These are phyloP conservation scores for Phortica magna DNA, from an alignment of 2,888 invertebrate species.

Conservation along the genomic window DNA sequence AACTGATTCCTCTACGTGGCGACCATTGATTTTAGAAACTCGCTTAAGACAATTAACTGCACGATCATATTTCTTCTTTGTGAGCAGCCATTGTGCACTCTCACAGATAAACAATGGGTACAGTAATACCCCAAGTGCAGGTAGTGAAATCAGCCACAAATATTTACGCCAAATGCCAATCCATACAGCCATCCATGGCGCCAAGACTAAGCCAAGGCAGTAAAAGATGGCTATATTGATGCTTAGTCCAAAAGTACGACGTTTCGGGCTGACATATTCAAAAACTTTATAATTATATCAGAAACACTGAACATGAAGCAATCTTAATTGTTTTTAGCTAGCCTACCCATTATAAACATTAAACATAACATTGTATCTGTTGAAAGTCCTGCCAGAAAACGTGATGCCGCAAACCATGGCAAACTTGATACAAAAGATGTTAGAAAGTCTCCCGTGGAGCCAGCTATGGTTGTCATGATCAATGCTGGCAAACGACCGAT, in stretches of 20 bases:
- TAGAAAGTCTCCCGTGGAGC: slow-evolving; percentile 79
- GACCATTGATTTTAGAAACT: slow-evolving; percentile 80
- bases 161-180: slow-evolving; percentile 79
- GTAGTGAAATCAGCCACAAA: slow-evolving; percentile 79
- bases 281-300: slow-evolving; percentile 76
- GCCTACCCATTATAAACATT: slow-evolving; percentile 70
- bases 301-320: background rate
- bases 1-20: slow-evolving; percentile 75
- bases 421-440: slow-evolving; percentile 79
- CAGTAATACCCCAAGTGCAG: slow-evolving; percentile 77
- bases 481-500: slow-evolving; percentile 80
- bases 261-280: slow-evolving; percentile 81
- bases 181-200: slow-evolving; percentile 79
- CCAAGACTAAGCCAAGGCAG: slow-evolving; percentile 78
- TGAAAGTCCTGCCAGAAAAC: slow-evolving; percentile 81
- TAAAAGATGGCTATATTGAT: slow-evolving; percentile 81
- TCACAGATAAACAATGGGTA: slow-evolving; percentile 80
- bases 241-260: slow-evolving; percentile 81
- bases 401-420: slow-evolving; percentile 78
- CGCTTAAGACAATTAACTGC: slow-evolving; percentile 79
- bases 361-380: slow-evolving; percentile 81
- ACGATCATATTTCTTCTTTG: slow-evolving; percentile 78
- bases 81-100: slow-evolving; percentile 82
- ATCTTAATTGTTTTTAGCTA: background rate
- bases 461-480: slow-evolving; percentile 79